These are phyloP conservation scores for Bombus vancouverensis DNA, from an alignment of 1,140 invertebrate species.

Conservation along the genomic window DNA sequence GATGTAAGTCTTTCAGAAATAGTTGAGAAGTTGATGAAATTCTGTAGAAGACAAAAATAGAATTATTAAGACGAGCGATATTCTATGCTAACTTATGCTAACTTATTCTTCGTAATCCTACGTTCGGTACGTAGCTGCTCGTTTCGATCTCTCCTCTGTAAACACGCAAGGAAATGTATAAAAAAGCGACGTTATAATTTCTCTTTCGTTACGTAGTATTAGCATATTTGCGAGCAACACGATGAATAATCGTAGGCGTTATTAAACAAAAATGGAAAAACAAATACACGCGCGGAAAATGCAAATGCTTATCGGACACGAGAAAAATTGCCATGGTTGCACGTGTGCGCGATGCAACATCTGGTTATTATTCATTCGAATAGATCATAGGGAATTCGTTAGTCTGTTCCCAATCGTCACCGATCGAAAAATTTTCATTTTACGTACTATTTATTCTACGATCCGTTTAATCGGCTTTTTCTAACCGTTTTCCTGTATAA, in stretches of 20 bases:
- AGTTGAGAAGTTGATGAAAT: no score
- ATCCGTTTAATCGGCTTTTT: neutral
- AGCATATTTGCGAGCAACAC: neutral
- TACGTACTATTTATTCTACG: neutral
- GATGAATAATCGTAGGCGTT: constrained; percentile 20
- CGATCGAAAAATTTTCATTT: neutral
- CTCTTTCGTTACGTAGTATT: neutral
- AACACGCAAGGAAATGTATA: no score
- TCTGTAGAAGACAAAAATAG: no score
- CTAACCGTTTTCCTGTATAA: neutral
- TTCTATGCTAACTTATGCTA: no score
- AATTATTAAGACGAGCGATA: no score
- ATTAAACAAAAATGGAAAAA: constrained; percentile 8
- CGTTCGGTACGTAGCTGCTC: no score
- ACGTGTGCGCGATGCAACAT: constrained; percentile 26
- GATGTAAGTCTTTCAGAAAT: no score
- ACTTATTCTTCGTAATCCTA: no score
- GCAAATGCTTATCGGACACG: constrained; percentile 9
- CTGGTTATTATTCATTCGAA: constrained; percentile 28
- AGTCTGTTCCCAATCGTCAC: neutral
- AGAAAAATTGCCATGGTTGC: constrained; percentile 25
- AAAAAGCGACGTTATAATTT: no score
- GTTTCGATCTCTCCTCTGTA: no score
- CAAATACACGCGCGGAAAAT: neutral
- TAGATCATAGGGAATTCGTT: constrained; percentile 16